A percentile compares a stretch with the other conserved stretches of the same genome.
Evolutionary conservation across 2,797 vertebrate species (phyloP).

Genomic region (Sarcophilus harrisii): DNA sequence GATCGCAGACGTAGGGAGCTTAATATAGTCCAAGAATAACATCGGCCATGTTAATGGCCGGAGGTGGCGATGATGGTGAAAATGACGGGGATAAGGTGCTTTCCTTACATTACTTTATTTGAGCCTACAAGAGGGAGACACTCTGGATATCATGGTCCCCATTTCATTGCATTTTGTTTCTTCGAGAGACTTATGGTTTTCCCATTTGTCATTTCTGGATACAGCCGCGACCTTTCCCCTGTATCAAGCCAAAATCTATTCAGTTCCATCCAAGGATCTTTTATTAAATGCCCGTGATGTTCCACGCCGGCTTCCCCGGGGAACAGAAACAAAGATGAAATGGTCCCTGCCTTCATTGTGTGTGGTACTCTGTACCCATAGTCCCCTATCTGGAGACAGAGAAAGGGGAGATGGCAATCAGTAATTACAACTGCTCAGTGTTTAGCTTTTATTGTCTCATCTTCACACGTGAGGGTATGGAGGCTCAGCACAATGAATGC

Average conservation of each 20-base stretch:
- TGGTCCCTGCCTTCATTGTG: background rate
- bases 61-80: background rate
- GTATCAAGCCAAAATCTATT: background rate
- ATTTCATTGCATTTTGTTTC: background rate
- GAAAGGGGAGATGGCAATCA: background rate
- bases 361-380: background rate
- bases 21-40: background rate
- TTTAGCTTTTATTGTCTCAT: background rate
- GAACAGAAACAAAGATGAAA: background rate
- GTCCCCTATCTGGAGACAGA: background rate
- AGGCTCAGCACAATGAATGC: background rate
- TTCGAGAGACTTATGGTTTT: background rate
- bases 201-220: background rate
- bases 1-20: background rate
- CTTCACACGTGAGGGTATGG: background rate
- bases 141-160: background rate
- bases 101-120: background rate
- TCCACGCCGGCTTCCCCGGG: background rate
- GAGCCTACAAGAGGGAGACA: background rate
- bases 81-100: background rate
- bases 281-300: background rate
- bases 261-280: background rate
- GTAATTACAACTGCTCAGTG: background rate
- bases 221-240: accelerated
- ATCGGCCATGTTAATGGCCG: background rate